phyloP scores from a whole-genome alignment of 2,797 vertebrate genomes.

The Tragelaphus eurycerus region DNA sequence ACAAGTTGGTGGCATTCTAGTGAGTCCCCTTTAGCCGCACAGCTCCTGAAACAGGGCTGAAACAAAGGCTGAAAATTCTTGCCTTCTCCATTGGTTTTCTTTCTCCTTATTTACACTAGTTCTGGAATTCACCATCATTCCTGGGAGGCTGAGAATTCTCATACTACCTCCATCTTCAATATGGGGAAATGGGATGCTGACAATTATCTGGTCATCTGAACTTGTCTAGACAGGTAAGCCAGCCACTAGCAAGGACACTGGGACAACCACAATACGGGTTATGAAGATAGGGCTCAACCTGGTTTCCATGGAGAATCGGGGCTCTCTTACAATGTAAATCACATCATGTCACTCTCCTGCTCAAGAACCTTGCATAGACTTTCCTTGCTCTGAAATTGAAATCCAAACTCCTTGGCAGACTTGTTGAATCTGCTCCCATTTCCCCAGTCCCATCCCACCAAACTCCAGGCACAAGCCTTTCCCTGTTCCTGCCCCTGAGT shows the following conservation, averaged over 20 bases:
- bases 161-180: neutral
- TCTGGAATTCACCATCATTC: neutral
- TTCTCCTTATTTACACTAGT: neutral
- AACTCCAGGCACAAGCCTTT: neutral
- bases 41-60: neutral
- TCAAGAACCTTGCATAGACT: neutral
- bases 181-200: neutral
- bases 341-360: neutral
- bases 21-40: neutral
- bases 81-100: neutral
- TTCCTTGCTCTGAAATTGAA: neutral
- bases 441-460: neutral
- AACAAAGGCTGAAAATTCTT: neutral
- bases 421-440: rapidly evolving
- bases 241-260: neutral
- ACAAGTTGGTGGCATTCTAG: neutral
- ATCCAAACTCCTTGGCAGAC: neutral
- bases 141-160: neutral
- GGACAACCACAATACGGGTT: neutral
- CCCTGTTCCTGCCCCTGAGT: neutral
- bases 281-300: neutral
- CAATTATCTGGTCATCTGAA: neutral
- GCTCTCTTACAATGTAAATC: neutral
- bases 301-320: neutral
- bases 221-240: neutral